phyloP scores from a whole-genome alignment of 1,140 invertebrate species.

The Drosophila mauritiana region DNA sequence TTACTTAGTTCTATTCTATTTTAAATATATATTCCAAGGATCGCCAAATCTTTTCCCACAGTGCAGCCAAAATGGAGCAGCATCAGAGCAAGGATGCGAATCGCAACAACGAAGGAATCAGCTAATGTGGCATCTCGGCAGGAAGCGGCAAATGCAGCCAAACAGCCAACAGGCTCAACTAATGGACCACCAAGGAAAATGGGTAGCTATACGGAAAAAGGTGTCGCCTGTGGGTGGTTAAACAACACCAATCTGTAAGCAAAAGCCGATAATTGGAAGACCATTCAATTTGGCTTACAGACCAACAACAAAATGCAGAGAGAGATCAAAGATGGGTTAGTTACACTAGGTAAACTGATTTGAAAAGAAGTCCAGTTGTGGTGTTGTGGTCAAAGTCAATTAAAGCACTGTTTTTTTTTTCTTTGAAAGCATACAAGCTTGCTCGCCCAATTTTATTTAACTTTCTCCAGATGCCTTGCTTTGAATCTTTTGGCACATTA shows the following conservation, averaged over 20 bases:
- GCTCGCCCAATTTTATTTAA: background rate
- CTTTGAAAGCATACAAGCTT: background rate
- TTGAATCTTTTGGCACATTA: background rate
- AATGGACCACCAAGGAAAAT: conserved; percentile 40
- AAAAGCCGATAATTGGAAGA: conserved; percentile 38
- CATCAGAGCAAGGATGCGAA: conserved; percentile 27
- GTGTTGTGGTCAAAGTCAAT: background rate
- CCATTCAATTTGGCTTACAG: conserved; percentile 23
- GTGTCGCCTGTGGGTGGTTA: conserved; percentile 1
- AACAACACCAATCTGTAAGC: conserved; percentile 12
- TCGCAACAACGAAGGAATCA: conserved; percentile 29
- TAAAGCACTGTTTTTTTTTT: background rate
- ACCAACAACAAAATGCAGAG: too few species aligned
- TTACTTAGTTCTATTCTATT: too few species aligned
- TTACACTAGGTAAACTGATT: background rate
- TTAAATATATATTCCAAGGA: too few species aligned
- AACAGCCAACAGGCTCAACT: conserved; percentile 38
- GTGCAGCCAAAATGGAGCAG: conserved; percentile 9
- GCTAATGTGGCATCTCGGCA: conserved; percentile 72
- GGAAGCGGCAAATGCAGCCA: conserved; percentile 33
- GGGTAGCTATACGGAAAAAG: background rate
- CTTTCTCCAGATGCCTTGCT: background rate
- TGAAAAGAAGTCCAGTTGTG: too few species aligned
- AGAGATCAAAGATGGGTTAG: background rate
- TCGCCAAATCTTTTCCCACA: background rate